Evolutionary conservation across 2,797 vertebrate species (phyloP).

Genomic region (Etheostoma perlongum): DNA sequence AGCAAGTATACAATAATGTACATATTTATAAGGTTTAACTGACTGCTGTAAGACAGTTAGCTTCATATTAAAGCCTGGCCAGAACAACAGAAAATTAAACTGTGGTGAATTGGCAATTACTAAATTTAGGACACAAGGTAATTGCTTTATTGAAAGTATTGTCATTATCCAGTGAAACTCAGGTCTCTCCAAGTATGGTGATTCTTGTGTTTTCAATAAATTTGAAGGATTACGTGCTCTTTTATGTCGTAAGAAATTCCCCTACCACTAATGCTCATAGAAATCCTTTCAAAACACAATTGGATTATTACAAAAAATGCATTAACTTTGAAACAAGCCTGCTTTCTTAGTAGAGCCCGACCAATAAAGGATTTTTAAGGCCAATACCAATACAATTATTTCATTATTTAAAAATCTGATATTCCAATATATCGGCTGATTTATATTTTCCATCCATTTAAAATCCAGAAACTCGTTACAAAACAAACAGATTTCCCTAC

Average conservation of each 20-base stretch:
- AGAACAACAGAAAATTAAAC: background rate
- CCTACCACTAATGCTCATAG: constrained; percentile 9
- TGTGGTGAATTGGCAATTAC: constrained; percentile 7
- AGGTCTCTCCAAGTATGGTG: constrained; percentile 39
- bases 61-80: constrained; percentile 1
- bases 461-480: too few species aligned
- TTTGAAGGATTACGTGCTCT: constrained; percentile 35
- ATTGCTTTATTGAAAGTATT: constrained; percentile 22
- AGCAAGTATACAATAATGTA: too few species aligned
- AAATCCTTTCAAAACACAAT: constrained; percentile 49
- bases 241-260: constrained; percentile 23
- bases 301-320: constrained; percentile 30
- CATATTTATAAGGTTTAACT: constrained; percentile 12
- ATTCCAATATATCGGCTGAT: too few species aligned
- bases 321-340: constrained; percentile 24
- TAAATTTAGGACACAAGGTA: constrained; percentile 28
- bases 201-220: constrained; percentile 48
- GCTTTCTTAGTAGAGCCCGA: background rate
- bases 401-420: too few species aligned
- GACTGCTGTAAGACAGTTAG: background rate
- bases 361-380: too few species aligned
- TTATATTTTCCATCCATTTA: too few species aligned
- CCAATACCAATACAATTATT: too few species aligned
- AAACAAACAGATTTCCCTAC: too few species aligned
- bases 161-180: constrained; percentile 2